Conservation (phyloP, 2,888 invertebrate species). For the Cosmorhoe ocellata region DNA sequence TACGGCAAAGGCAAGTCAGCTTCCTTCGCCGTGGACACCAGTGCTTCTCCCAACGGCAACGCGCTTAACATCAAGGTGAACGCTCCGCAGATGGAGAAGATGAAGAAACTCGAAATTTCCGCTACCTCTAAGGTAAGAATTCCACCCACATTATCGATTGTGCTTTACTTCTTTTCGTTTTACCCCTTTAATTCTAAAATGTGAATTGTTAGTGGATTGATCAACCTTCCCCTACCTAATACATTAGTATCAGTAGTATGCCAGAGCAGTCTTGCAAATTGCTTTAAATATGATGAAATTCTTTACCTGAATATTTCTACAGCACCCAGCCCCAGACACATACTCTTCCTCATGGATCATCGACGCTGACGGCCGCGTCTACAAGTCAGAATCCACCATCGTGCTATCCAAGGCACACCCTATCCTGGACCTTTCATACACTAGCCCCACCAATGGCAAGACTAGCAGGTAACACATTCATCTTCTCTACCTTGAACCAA, state of each 20-base stretch:
- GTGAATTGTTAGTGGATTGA: too few relatives aligned
- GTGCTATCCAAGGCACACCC: conserved; percentile 80
- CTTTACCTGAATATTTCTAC: conserved; percentile 1
- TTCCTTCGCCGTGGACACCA: conserved; percentile 61
- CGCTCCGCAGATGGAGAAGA: conserved; percentile 69
- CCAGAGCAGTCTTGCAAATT: too few relatives aligned
- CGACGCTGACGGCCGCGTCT: conserved; percentile 82
- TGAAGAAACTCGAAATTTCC: conserved; percentile 74
- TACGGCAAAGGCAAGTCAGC: conserved; percentile 73
- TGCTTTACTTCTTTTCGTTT: too few relatives aligned
- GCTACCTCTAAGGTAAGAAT: conserved; percentile 70
- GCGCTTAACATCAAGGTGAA: conserved; percentile 48
- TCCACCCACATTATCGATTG: too few relatives aligned
- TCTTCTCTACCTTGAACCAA: neutral
- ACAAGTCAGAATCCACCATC: conserved; percentile 78
- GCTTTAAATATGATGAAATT: too few relatives aligned
- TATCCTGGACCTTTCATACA: conserved; percentile 79
- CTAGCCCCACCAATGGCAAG: conserved; percentile 70
- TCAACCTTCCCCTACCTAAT: too few relatives aligned
- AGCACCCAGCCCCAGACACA: conserved; percentile 67
- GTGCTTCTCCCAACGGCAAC: conserved; percentile 50
- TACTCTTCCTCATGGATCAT: conserved; percentile 62
- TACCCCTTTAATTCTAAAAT: too few relatives aligned
- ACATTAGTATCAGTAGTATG: too few relatives aligned
- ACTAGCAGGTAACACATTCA: conserved; percentile 57